Conservation (phyloP, 2,888 invertebrate genomes). For the Didymodactylos carnosus region DNA sequence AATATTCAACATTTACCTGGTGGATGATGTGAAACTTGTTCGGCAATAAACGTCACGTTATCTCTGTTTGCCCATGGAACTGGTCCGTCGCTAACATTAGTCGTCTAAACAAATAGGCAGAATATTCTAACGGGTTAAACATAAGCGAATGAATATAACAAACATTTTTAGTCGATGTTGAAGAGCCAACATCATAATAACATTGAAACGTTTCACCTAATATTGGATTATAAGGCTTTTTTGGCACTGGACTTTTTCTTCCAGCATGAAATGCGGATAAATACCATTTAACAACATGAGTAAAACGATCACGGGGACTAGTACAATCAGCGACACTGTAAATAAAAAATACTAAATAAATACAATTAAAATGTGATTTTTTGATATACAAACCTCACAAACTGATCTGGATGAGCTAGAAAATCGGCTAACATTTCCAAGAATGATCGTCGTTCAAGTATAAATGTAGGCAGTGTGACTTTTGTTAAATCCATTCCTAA, state of each 20-base stretch:
- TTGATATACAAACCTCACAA: constrained; percentile 42
- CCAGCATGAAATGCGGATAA: constrained; percentile 94
- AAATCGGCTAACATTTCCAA: constrained; percentile 99
- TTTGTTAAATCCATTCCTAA: constrained; percentile 98
- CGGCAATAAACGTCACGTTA: constrained; percentile 79
- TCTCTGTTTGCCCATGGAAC: constrained; percentile 69
- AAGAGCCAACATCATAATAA: constrained; percentile 26
- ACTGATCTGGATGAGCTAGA: constrained; percentile 94
- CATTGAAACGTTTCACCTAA: constrained; percentile 73
- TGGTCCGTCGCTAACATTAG: constrained; percentile 52
- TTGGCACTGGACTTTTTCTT: constrained; percentile 81
- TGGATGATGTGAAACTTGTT: constrained; percentile 97
- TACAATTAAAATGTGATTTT: not conserved
- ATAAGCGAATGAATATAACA: not conserved
- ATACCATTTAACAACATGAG: constrained; percentile 47
- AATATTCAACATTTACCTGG: no score
- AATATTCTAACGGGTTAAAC: no score
- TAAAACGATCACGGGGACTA: constrained; percentile 67
- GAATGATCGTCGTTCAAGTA: constrained; percentile 80
- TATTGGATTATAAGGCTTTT: constrained; percentile 96
- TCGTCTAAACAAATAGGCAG: no score
- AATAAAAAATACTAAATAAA: constrained; percentile 18
- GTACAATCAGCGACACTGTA: constrained; percentile 66
- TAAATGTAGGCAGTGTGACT: constrained; percentile 92
- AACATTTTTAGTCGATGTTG: not conserved